Conservation (phyloP, 2,888 invertebrate genomes). For the Colostygia pectinataria region DNA sequence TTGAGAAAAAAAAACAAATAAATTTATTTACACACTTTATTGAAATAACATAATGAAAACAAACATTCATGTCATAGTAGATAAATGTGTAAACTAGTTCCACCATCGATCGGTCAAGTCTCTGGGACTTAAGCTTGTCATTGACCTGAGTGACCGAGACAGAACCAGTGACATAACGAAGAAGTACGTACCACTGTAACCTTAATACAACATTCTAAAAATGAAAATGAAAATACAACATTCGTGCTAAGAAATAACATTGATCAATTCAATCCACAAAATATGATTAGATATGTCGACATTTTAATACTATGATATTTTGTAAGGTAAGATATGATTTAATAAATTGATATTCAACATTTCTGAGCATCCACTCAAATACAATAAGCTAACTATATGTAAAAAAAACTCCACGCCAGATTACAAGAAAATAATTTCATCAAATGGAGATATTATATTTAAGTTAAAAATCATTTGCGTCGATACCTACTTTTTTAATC, state of each 20-base stretch:
- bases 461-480: no score
- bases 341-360: constrained; percentile 36
- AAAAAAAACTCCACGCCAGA: constrained; percentile 17
- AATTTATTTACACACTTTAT: constrained; percentile 82
- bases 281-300: constrained; percentile 78
- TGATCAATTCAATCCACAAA: constrained; percentile 75
- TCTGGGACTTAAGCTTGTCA: neutral
- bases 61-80: constrained; percentile 63
- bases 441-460: neutral
- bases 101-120: neutral
- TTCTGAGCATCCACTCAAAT: constrained; percentile 14
- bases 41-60: constrained; percentile 82
- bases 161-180: constrained; percentile 10
- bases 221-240: no score
- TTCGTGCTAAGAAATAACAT: constrained; percentile 71
- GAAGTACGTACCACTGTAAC: constrained; percentile 66
- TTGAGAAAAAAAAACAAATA: constrained; percentile 34
- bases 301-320: constrained; percentile 76
- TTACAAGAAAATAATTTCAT: neutral
- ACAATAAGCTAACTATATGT: constrained; percentile 31
- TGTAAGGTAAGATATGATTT: constrained; percentile 62
- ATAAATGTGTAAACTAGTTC: constrained; percentile 59
- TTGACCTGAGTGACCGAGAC: constrained; percentile 1
- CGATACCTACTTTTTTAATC: no score
- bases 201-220: constrained; percentile 80